A percentile compares a stretch with the other conserved stretches of the same genome.
Conservation (phyloP, 2,888 invertebrate species). For the Ectemnius lituratus region DNA sequence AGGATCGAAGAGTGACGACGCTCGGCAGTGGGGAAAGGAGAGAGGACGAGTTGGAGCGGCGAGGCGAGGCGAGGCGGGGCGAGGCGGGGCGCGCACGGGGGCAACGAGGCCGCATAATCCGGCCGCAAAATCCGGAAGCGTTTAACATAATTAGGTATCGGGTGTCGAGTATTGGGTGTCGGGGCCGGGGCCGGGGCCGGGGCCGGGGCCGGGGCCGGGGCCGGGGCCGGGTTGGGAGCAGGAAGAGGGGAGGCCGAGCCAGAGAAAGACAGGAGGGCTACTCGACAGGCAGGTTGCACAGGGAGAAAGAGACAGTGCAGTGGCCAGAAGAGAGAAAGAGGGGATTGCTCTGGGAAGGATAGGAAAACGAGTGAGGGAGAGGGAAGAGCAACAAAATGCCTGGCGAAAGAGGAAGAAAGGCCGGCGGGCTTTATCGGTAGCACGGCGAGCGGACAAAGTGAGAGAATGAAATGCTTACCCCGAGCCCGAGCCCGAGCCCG, state of each 20-base stretch:
- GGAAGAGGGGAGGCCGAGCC: slow-evolving; percentile 19
- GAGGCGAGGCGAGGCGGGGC: too few relatives aligned
- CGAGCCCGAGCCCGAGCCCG: too few relatives aligned
- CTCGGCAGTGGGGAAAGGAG: neutral
- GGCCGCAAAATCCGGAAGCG: slow-evolving; percentile 76
- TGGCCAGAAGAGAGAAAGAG: slow-evolving; percentile 15
- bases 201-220: slow-evolving; percentile 7
- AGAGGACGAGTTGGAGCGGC: too few relatives aligned
- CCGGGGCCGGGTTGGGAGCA: neutral
- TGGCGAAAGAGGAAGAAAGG: neutral
- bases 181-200: slow-evolving; percentile 36
- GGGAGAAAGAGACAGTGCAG: neutral
- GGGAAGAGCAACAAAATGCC: slow-evolving; percentile 17
- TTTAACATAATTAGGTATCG: slow-evolving; percentile 77
- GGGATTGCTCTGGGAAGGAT: neutral
- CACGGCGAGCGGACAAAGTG: slow-evolving; percentile 9
- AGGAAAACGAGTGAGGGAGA: neutral
- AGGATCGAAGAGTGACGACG: neutral
- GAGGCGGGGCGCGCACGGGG: slow-evolving; percentile 50
- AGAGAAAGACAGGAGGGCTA: slow-evolving; percentile 25
- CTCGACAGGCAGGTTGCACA: neutral
- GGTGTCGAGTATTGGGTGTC: slow-evolving; percentile 69
- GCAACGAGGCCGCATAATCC: slow-evolving; percentile 69
- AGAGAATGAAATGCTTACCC: slow-evolving; percentile 36
- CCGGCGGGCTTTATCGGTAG: slow-evolving; percentile 5